A percentile compares a stretch with the other conserved stretches of the same genome.
These are phyloP conservation scores for Hylaeus anthracinus DNA, from an alignment of 1,140 invertebrate genomes.

Conservation along the genomic window DNA sequence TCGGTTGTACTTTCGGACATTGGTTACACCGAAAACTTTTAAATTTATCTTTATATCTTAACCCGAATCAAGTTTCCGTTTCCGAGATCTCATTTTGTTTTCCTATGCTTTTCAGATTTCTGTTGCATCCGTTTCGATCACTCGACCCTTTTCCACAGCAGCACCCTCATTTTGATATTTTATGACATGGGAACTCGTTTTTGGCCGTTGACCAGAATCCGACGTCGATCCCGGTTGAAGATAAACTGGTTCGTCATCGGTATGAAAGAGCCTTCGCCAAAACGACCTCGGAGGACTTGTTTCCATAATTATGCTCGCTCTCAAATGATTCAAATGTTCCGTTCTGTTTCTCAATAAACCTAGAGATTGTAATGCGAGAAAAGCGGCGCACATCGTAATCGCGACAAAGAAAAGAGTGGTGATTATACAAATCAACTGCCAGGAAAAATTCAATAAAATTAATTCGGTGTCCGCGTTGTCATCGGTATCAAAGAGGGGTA, in stretches of 20 bases:
- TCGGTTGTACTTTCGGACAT: background rate
- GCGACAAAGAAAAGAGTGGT: slow-evolving; percentile 43
- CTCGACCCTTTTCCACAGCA: background rate
- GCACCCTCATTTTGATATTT: slow-evolving; percentile 19
- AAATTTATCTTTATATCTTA: background rate
- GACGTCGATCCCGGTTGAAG: slow-evolving; percentile 51
- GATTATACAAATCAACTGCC: slow-evolving; percentile 66
- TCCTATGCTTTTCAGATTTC: background rate
- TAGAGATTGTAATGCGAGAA: slow-evolving; percentile 44
- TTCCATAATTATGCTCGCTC: slow-evolving; percentile 39
- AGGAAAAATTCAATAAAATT: slow-evolving; percentile 54
- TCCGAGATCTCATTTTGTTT: background rate
- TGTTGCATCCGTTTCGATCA: background rate
- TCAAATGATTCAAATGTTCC: slow-evolving; percentile 65
- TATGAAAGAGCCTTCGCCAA: slow-evolving; percentile 50
- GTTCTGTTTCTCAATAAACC: slow-evolving; percentile 63
- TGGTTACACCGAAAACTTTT: background rate
- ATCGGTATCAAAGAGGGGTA: slow-evolving; percentile 39
- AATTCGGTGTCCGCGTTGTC: background rate
- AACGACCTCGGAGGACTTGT: slow-evolving; percentile 35
- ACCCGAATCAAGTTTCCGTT: background rate
- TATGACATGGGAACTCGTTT: background rate
- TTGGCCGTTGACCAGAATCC: background rate
- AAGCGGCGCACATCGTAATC: slow-evolving; percentile 40
- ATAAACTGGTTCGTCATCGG: slow-evolving; percentile 48